Conservation (phyloP, 2,797 vertebrate species). For the Petrocephalus schoutedeni region DNA sequence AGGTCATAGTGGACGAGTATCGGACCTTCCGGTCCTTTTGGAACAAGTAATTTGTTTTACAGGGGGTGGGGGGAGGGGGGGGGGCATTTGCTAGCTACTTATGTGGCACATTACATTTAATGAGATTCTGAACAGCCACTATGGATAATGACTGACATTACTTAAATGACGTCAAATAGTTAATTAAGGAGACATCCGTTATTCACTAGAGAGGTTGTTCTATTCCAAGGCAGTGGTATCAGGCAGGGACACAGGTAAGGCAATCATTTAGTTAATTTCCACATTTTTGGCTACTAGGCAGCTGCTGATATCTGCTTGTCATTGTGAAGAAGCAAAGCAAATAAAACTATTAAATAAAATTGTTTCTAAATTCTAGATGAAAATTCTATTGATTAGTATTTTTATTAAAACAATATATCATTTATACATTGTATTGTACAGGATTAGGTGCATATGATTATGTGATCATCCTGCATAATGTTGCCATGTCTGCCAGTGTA, state of each 20-base stretch:
- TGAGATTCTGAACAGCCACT: slow-evolving; percentile 12
- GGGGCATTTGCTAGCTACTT: slow-evolving; percentile 3
- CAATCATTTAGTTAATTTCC: neutral
- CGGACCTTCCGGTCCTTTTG: neutral
- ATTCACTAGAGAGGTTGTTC: neutral
- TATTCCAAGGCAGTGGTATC: neutral
- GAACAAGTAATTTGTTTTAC: slow-evolving; percentile 16
- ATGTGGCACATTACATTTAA: slow-evolving; percentile 9
- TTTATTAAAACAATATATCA: neutral
- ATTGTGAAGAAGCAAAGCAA: neutral
- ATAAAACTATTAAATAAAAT: neutral
- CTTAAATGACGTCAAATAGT: slow-evolving; percentile 23
- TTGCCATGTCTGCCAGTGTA: too few relatives aligned
- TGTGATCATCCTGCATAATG: neutral
- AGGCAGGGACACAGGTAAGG: slow-evolving; percentile 14
- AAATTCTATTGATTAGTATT: neutral
- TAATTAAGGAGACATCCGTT: slow-evolving; percentile 16
- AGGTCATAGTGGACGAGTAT: neutral
- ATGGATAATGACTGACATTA: slow-evolving; percentile 24
- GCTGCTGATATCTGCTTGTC: neutral
- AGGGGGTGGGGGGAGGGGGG: neutral
- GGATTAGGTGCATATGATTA: neutral
- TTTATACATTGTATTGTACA: neutral
- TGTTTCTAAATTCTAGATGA: neutral
- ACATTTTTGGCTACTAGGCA: neutral